Evolutionary conservation across 2,113 vertebrate species (phyloP).

Genomic region (Syngnathus floridae): DNA sequence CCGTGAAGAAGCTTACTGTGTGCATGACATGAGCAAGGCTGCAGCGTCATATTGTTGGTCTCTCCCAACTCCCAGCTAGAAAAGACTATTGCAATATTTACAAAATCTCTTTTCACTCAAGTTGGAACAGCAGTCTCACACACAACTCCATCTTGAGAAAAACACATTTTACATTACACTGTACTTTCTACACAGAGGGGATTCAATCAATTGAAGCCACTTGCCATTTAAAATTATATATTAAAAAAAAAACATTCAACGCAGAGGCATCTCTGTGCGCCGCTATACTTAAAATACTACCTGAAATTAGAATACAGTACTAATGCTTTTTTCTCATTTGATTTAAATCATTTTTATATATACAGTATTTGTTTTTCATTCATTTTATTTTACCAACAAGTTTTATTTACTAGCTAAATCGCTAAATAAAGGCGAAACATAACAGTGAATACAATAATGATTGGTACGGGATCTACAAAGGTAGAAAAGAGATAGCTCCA

Average conservation of each 20-base stretch:
- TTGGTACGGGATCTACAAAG: neutral
- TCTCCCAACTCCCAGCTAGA: conserved; percentile 8
- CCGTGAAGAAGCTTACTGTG: conserved; percentile 44
- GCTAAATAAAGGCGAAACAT: neutral
- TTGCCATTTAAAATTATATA: neutral
- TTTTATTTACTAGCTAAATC: neutral
- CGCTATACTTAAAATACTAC: neutral
- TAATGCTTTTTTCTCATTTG: neutral
- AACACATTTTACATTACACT: neutral
- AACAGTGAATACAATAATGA: neutral
- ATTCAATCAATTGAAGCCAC: neutral
- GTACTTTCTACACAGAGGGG: neutral
- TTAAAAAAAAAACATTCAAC: neutral
- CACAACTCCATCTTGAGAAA: neutral
- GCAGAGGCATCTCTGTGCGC: neutral
- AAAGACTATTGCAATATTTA: conserved; percentile 1
- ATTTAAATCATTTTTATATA: neutral
- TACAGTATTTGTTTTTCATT: neutral
- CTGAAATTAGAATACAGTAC: conserved; percentile 2
- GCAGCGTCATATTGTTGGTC: conserved; percentile 14
- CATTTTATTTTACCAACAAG: neutral
- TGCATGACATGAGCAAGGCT: conserved; percentile 20
- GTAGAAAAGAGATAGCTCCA: neutral
- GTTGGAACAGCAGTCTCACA: neutral
- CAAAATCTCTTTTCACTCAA: conserved; percentile 11